Evolutionary conservation across 2,888 invertebrate species (phyloP), one percentile per base, ranked within the genome.

Genomic region (Andrena dorsata): DNA sequence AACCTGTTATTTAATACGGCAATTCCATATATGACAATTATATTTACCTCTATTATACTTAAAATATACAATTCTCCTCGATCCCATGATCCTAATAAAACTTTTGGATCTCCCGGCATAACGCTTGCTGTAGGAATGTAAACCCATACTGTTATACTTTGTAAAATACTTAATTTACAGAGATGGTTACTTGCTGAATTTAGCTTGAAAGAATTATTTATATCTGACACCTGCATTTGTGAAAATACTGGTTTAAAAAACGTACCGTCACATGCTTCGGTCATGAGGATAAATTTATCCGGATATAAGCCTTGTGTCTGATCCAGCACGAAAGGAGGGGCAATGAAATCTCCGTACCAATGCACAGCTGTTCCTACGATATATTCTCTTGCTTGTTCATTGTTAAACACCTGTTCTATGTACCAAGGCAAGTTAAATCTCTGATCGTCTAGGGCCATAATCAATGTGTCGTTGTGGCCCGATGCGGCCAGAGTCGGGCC

Each of bases 291-390:
- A 83, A 97, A 96, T 92, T 97, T 97, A 80, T 96, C 94, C 0
- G 97, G 97, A 92, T 95, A 95, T 58, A 93, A 92, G 0, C 94
- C 85, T 86, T 96, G 96, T 0, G 97, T 95, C 47, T 91, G 84
- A n/a, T 95, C 95, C 16, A 98, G 94, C 47, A 96, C 94, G 6
- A 88, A 87, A 0, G 96, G 92, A 0, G 96, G 95, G 49, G 96
- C 92, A 41, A 96, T 92, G 28, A 93, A 91, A 93, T 98, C 97
- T 79, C 95, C 95, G 92, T 98, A 98, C 96, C 98, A 98, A 93
- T 98, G 98, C 4, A 98, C 94, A 0, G 96, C 97, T 60, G 98
- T 95, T 0, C 98, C 98, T 89, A 96, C 96, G 0, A 98, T 94
- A 90, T 96, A 97, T 1, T 95, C 93, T 1, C 95, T 91, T 0